Percentiles rank a stretch among this genome's conserved stretches.
These are phyloP conservation scores for Clanis bilineata DNA, from an alignment of 2,888 invertebrate genomes.

Conservation along the genomic window DNA sequence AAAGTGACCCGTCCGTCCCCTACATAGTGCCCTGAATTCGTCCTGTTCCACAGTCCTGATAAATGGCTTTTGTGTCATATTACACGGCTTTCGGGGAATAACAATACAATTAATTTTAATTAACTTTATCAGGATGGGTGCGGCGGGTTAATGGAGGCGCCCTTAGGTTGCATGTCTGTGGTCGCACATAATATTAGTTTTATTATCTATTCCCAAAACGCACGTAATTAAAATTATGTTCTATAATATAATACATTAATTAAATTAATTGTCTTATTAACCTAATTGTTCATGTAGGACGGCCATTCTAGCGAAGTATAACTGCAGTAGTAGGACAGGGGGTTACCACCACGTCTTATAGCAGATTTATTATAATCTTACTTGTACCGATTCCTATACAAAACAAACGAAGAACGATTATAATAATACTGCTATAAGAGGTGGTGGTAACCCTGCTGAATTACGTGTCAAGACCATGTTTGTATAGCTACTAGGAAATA, in stretches of 20 bases:
- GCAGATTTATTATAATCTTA: too few species aligned
- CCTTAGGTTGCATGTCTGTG: background rate
- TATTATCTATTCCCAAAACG: background rate
- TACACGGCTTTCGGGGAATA: background rate
- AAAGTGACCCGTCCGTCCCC: background rate
- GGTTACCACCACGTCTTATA: too few species aligned
- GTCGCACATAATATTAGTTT: background rate
- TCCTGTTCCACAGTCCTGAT: background rate
- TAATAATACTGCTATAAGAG: too few species aligned
- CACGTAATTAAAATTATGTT: background rate
- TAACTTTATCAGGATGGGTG: background rate
- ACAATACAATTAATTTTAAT: constrained; percentile 12
- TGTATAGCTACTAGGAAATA: background rate
- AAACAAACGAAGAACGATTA: too few species aligned
- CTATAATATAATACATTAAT: background rate
- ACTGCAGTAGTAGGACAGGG: too few species aligned
- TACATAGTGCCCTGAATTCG: background rate
- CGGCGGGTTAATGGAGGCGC: constrained; percentile 6
- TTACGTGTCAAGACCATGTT: too few species aligned
- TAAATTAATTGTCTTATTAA: background rate
- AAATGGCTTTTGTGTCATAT: constrained; percentile 3
- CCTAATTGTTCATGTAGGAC: background rate
- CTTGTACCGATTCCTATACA: too few species aligned
- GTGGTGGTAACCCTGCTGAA: too few species aligned
- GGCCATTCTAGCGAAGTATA: too few species aligned